These are phyloP conservation scores for Hydrozoanthus tunicans DNA, from an alignment of 64 coral and sea anemone genomes.

Conservation along the genomic window DNA sequence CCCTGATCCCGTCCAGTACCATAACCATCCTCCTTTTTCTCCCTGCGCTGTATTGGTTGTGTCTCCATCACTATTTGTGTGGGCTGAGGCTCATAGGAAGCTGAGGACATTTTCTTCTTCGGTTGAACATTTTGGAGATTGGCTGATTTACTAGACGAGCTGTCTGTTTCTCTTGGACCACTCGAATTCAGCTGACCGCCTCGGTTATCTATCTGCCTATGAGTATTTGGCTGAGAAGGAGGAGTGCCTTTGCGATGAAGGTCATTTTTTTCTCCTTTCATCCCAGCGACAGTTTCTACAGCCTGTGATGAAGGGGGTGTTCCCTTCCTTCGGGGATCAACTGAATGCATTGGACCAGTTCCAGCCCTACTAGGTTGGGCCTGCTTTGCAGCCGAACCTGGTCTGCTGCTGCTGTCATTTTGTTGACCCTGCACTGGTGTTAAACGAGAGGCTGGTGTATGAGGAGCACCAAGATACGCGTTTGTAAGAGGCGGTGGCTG, in stretches of 20 bases:
- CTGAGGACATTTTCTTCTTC: slow-evolving; percentile 5
- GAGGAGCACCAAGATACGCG: slow-evolving; percentile 49
- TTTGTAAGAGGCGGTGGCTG: slow-evolving; percentile 7
- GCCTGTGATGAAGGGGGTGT: slow-evolving; percentile 11
- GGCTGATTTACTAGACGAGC: background rate
- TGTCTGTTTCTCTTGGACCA: background rate
- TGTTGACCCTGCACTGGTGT: background rate
- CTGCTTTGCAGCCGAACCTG: background rate
- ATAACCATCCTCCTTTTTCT: slow-evolving; percentile 38
- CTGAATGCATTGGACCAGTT: background rate
- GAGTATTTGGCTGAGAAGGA: slow-evolving; percentile 11
- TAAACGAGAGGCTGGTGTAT: slow-evolving; percentile 8
- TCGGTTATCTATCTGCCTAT: background rate
- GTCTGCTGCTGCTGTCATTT: background rate
- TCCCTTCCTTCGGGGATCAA: slow-evolving; percentile 22
- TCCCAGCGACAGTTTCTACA: background rate
- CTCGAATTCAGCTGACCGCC: background rate
- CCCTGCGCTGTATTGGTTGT: slow-evolving; percentile 17
- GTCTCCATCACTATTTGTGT: slow-evolving; percentile 4
- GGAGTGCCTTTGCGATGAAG: slow-evolving; percentile 26
- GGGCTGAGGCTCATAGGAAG: slow-evolving; percentile 3
- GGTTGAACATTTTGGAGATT: background rate
- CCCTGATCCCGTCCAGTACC: slow-evolving; percentile 44
- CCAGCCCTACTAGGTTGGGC: background rate
- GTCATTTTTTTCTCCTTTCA: slow-evolving; percentile 17